These are phyloP conservation scores for Machaerirhynchus nigripectus DNA, from an alignment of 2,113 vertebrate species.

Conservation along the genomic window DNA sequence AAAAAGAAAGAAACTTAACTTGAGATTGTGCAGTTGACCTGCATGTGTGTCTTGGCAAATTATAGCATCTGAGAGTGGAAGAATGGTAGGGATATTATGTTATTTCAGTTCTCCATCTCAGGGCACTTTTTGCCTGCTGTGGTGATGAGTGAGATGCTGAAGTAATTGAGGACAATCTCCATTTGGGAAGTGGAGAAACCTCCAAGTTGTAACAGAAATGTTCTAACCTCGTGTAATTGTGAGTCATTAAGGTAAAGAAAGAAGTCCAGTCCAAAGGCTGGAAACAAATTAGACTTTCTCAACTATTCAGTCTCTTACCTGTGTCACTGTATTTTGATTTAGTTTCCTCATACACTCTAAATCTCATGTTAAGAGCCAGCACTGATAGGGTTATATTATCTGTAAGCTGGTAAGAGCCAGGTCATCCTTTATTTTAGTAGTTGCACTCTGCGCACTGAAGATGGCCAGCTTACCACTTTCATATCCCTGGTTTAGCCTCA, in stretches of 20 bases:
- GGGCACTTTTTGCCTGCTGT: neutral
- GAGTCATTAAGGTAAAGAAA: neutral
- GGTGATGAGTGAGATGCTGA: neutral
- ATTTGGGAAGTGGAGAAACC: neutral
- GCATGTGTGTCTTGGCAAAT: neutral
- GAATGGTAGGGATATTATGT: neutral
- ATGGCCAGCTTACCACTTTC: fast-evolving
- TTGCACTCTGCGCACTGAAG: neutral
- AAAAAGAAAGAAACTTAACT: neutral
- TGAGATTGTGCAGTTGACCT: neutral
- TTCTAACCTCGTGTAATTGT: neutral
- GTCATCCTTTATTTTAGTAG: neutral
- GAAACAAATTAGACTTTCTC: neutral
- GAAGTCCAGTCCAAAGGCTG: neutral
- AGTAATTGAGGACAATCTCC: neutral
- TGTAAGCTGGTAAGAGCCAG: neutral
- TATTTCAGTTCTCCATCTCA: neutral
- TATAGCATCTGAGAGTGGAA: neutral
- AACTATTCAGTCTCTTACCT: neutral
- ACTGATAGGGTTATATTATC: neutral
- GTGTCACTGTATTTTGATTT: neutral
- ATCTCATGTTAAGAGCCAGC: neutral
- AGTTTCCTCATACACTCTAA: neutral
- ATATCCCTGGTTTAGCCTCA: neutral
- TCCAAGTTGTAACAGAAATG: neutral